These are phyloP conservation scores for Drosophila sulfurigaster DNA, from an alignment of 1,140 invertebrate species.

Conservation along the genomic window DNA sequence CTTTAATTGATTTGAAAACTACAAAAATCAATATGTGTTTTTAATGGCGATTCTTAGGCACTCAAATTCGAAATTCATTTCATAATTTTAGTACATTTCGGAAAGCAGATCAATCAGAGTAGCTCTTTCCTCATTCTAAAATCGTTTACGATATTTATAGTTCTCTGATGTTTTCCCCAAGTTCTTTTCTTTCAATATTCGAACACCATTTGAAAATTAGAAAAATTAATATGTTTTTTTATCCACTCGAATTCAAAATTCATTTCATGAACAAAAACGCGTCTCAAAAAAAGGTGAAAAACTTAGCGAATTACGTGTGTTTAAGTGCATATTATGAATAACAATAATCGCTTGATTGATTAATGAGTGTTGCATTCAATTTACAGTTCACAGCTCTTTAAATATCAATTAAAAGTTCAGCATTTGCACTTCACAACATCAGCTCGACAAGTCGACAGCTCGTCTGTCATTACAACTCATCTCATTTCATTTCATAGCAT, in stretches of 20 bases:
- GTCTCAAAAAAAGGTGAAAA: neutral
- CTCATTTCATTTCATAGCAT: neutral
- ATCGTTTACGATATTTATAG: too few relatives aligned
- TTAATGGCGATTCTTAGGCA: too few relatives aligned
- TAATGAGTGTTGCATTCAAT: constrained; percentile 40
- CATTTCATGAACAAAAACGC: neutral
- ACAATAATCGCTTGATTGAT: constrained; percentile 40
- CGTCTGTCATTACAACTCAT: constrained; percentile 2
- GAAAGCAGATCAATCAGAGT: too few relatives aligned
- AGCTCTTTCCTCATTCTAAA: too few relatives aligned
- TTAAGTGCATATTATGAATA: constrained; percentile 3
- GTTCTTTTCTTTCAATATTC: too few relatives aligned
- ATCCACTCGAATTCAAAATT: neutral
- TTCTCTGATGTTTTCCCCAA: too few relatives aligned
- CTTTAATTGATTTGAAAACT: too few relatives aligned
- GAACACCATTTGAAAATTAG: too few relatives aligned
- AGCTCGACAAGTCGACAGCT: neutral
- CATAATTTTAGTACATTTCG: too few relatives aligned
- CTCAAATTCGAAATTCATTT: too few relatives aligned
- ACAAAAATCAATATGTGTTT: too few relatives aligned
- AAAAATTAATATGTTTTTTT: too few relatives aligned
- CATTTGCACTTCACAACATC: constrained; percentile 17
- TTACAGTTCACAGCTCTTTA: constrained; percentile 40
- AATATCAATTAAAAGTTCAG: constrained; percentile 40
- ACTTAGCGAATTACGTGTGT: constrained; percentile 4